A percentile compares a stretch with the other conserved stretches of the same genome.
Conservation (phyloP, 2,888 invertebrate genomes). For the Dichetophora obliterata region DNA sequence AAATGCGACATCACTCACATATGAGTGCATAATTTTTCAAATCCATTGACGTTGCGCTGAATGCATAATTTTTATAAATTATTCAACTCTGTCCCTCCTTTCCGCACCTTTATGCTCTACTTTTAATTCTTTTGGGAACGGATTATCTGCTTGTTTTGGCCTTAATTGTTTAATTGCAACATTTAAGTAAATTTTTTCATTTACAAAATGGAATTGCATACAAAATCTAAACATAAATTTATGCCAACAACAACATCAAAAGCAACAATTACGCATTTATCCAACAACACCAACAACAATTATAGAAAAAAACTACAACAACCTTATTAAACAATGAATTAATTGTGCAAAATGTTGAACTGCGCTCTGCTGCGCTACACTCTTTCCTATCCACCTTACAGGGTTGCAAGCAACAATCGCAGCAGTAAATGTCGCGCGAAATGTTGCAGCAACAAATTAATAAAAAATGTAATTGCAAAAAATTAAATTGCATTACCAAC, state of each 20-base stretch:
- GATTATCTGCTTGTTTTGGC: neutral
- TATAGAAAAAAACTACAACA: neutral
- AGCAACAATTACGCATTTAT: slow-evolving; percentile 9
- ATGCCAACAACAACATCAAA: neutral
- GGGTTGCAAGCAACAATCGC: neutral
- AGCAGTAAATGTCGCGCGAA: neutral
- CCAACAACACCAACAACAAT: neutral
- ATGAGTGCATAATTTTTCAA: no score
- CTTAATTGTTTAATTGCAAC: slow-evolving; percentile 30
- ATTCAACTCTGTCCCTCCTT: neutral
- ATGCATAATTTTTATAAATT: no score
- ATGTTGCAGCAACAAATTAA: slow-evolving; percentile 15
- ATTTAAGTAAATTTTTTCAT: slow-evolving; percentile 20
- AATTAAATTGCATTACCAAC: slow-evolving; percentile 5
- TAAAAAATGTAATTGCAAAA: slow-evolving; percentile 7
- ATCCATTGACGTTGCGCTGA: no score
- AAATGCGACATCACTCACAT: no score
- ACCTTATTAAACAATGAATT: slow-evolving; percentile 17
- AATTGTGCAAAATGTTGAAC: slow-evolving; percentile 7
- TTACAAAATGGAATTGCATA: slow-evolving; percentile 14
- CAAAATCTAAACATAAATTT: slow-evolving; percentile 12
- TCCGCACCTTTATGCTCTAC: neutral
- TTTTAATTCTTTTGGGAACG: neutral
- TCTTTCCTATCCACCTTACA: no score
- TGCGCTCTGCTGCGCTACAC: neutral